Conservation (phyloP, 2,888 invertebrate genomes). For the Nesidiocoris tenuis region DNA sequence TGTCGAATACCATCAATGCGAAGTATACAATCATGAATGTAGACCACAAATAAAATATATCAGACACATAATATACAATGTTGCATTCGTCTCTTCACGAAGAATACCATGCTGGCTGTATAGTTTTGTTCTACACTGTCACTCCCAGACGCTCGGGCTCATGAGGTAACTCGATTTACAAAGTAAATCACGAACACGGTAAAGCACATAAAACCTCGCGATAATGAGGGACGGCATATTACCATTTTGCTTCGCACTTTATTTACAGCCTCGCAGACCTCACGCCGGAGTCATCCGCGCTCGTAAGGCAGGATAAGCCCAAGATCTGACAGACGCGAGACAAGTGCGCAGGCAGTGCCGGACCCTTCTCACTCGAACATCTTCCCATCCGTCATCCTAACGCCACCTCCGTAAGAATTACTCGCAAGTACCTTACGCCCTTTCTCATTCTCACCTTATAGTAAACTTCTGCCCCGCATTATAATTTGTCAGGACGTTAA, state of each 20-base stretch:
- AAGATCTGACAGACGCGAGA: background rate
- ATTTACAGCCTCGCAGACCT: background rate
- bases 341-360: background rate
- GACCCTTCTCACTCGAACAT: background rate
- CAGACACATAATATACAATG: too few species aligned
- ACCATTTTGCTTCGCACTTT: background rate
- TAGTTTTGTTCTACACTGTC: too few species aligned
- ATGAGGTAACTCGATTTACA: too few species aligned
- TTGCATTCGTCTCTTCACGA: too few species aligned
- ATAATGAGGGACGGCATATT: background rate
- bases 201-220: background rate
- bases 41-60: too few species aligned
- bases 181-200: too few species aligned
- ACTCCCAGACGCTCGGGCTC: too few species aligned
- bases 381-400: background rate
- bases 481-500: slow-evolving; percentile 32
- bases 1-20: too few species aligned
- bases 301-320: too few species aligned
- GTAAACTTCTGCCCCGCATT: slow-evolving; percentile 4
- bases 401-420: background rate
- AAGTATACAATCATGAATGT: too few species aligned
- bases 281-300: background rate
- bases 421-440: background rate
- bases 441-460: background rate
- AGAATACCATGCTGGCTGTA: too few species aligned